phyloP scores from a whole-genome alignment of 2,888 invertebrate genomes.

The Folsomia candida region DNA sequence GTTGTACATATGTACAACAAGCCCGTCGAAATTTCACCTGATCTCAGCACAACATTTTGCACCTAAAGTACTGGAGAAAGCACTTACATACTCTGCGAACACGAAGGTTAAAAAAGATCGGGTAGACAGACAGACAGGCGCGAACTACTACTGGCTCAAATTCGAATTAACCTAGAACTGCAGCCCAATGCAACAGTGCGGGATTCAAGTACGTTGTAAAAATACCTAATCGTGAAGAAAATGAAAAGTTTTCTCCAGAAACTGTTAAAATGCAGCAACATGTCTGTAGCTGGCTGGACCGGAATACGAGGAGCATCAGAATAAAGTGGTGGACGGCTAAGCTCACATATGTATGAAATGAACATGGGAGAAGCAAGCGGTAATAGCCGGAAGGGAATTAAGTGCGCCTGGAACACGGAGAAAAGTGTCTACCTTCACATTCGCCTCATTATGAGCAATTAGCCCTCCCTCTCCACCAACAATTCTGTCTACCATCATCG shows the following conservation, averaged over 20 bases:
- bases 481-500: too few species aligned
- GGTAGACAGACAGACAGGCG: too few species aligned
- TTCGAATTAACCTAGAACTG: too few species aligned
- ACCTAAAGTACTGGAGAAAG: too few species aligned
- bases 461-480: background rate
- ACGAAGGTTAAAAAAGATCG: too few species aligned
- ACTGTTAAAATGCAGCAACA: background rate
- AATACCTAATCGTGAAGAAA: too few species aligned
- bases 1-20: too few species aligned
- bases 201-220: background rate
- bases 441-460: background rate
- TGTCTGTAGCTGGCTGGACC: background rate
- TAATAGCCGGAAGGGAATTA: background rate
- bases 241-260: background rate
- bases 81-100: too few species aligned
- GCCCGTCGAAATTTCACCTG: too few species aligned
- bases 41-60: too few species aligned
- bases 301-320: background rate
- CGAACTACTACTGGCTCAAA: too few species aligned
- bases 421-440: conserved; percentile 33
- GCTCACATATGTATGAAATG: background rate
- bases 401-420: background rate
- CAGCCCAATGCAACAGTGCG: background rate
- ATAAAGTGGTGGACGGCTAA: background rate
- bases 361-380: background rate